Evolutionary conservation across 1,140 invertebrate species (phyloP).

Genomic region (Zaprionus africanus): DNA sequence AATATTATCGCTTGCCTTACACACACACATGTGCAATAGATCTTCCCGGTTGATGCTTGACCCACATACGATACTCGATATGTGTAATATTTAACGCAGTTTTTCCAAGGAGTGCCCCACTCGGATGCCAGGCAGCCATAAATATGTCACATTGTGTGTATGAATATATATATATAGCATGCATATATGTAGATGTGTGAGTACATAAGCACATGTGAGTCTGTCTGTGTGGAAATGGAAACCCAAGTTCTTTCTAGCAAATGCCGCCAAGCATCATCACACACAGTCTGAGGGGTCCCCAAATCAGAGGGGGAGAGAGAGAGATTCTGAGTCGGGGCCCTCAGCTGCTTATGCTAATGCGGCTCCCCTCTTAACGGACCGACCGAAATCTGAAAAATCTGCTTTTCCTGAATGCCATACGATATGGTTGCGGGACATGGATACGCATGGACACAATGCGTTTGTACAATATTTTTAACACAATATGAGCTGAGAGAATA

Average conservation of each 20-base stretch:
- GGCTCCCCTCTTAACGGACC: conserved; percentile 33
- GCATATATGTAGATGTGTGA: not conserved
- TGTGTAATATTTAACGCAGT: conserved; percentile 22
- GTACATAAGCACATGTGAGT: not conserved
- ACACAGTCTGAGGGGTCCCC: conserved; percentile 32
- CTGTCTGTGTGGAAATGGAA: conserved; percentile 22
- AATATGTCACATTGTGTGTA: conserved; percentile 30
- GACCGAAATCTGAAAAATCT: conserved; percentile 35
- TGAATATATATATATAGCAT: not conserved
- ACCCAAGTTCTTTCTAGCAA: conserved; percentile 38
- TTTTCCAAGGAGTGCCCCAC: conserved; percentile 13
- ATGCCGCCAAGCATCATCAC: conserved; percentile 3
- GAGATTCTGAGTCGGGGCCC: conserved; percentile 19
- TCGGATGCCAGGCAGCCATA: conserved; percentile 27
- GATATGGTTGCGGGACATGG: conserved; percentile 61
- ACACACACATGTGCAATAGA: conserved; percentile 12
- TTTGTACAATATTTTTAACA: conserved; percentile 77
- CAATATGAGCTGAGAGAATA: conserved; percentile 72
- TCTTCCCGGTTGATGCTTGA: conserved; percentile 15
- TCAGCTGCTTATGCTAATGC: conserved; percentile 75
- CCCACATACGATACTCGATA: conserved; percentile 23
- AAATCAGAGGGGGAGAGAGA: not conserved
- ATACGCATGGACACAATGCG: conserved; percentile 63
- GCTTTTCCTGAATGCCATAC: conserved; percentile 61
- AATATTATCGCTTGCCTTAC: conserved; percentile 14